Percentiles rank a stretch among this genome's conserved stretches.
Evolutionary conservation across 2,888 invertebrate genomes (phyloP).

Genomic region (Halictus quadricinctus): DNA sequence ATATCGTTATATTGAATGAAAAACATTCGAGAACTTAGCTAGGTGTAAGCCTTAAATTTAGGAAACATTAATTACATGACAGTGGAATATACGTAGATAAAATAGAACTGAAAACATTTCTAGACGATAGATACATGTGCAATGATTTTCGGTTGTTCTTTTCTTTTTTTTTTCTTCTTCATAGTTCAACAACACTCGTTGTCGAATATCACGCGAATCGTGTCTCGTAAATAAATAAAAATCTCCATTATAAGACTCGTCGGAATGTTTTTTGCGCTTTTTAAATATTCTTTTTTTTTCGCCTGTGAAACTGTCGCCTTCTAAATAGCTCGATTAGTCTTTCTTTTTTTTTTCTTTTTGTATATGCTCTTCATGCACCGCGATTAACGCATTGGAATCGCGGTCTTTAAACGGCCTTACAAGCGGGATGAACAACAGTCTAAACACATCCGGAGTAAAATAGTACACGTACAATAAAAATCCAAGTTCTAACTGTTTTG

Average conservation of each 20-base stretch:
- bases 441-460: slow-evolving; percentile 57
- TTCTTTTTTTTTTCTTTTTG: slow-evolving; percentile 14
- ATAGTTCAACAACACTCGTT: slow-evolving; percentile 47
- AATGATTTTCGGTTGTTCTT: slow-evolving; percentile 30
- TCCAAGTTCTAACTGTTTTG: slow-evolving; percentile 73
- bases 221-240: slow-evolving; percentile 49
- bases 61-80: slow-evolving; percentile 68
- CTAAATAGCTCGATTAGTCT: slow-evolving; percentile 26
- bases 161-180: slow-evolving; percentile 3
- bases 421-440: slow-evolving; percentile 51
- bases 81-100: slow-evolving; percentile 61
- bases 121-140: slow-evolving; percentile 53
- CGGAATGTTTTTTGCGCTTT: slow-evolving; percentile 55
- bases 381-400: slow-evolving; percentile 44
- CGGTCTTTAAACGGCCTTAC: slow-evolving; percentile 34
- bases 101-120: slow-evolving; percentile 54
- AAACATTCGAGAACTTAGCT: slow-evolving; percentile 61
- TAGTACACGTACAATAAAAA: slow-evolving; percentile 63
- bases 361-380: slow-evolving; percentile 49
- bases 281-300: slow-evolving; percentile 20
- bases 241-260: slow-evolving; percentile 23
- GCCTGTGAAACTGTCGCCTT: slow-evolving; percentile 21
- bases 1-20: slow-evolving; percentile 59
- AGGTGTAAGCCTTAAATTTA: slow-evolving; percentile 66
- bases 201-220: slow-evolving; percentile 49